Percentiles rank a stretch among this genome's conserved stretches.
These are phyloP conservation scores for Cephalopachus bancanus DNA, from an alignment of 2,797 vertebrate species.

Conservation along the genomic window DNA sequence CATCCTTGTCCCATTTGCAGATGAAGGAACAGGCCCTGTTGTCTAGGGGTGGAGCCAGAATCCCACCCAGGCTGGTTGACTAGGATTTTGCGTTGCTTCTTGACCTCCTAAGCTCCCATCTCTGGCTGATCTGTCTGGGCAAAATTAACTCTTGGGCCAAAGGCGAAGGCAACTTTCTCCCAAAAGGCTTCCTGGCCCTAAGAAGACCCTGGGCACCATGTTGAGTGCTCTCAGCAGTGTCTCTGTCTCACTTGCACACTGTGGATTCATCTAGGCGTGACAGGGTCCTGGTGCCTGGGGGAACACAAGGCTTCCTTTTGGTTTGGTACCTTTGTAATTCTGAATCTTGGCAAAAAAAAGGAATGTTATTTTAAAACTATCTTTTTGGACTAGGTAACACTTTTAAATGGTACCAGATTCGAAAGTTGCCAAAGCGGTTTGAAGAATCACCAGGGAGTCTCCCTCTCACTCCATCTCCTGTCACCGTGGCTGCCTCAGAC, in stretches of 20 bases:
- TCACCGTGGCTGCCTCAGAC: fast-evolving
- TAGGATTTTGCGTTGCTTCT: background rate
- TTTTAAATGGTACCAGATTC: background rate
- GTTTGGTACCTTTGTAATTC: background rate
- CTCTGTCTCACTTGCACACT: background rate
- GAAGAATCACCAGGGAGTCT: background rate
- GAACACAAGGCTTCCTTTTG: background rate
- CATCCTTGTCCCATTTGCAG: background rate
- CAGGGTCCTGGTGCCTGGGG: background rate
- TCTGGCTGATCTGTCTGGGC: background rate
- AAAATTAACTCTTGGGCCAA: background rate
- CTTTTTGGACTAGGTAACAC: background rate
- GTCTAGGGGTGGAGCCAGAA: background rate
- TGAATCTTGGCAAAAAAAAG: background rate
- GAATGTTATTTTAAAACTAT: background rate
- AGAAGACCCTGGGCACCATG: background rate
- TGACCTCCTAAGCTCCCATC: background rate
- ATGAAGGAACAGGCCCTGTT: background rate
- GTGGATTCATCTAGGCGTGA: background rate
- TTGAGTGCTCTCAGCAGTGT: background rate
- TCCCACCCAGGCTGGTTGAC: background rate
- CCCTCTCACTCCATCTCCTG: background rate
- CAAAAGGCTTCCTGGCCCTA: background rate
- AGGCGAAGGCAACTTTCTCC: background rate
- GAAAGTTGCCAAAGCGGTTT: background rate